phyloP scores from a whole-genome alignment of 92 coral and sea anemone species.

The Phenganax subtilis region DNA sequence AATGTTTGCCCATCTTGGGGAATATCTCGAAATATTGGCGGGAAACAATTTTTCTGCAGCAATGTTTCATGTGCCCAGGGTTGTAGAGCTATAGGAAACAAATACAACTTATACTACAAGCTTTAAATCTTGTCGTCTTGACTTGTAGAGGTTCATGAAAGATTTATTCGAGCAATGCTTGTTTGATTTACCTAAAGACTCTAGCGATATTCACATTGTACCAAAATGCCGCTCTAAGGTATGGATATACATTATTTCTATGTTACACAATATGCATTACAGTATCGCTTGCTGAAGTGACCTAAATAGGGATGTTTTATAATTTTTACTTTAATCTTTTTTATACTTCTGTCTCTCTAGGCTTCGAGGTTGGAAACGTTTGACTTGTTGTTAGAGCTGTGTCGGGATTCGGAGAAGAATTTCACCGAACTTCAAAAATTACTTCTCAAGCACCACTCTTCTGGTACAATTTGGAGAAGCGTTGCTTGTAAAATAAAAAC shows the following conservation, averaged over 20 bases:
- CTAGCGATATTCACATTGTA: slow-evolving; percentile 60
- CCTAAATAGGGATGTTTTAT: neutral
- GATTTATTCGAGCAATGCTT: slow-evolving; percentile 76
- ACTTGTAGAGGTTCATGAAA: slow-evolving; percentile 61
- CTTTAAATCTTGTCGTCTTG: too few relatives aligned
- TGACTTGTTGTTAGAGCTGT: slow-evolving; percentile 85
- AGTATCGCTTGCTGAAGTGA: too few relatives aligned
- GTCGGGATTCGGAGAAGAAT: slow-evolving; percentile 72
- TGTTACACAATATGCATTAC: too few relatives aligned
- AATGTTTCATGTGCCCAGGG: too few relatives aligned
- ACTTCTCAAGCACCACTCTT: slow-evolving; percentile 73
- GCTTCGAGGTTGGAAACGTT: slow-evolving; percentile 80
- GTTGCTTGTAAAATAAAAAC: neutral
- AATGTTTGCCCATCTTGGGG: too few relatives aligned
- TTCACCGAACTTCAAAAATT: slow-evolving; percentile 85
- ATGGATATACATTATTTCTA: neutral
- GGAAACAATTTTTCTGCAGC: too few relatives aligned
- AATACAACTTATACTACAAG: too few relatives aligned
- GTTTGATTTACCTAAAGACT: slow-evolving; percentile 81
- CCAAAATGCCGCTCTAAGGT: slow-evolving; percentile 92
- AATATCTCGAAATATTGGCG: too few relatives aligned
- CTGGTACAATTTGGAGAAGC: slow-evolving; percentile 54
- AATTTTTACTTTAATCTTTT: neutral
- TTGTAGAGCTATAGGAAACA: too few relatives aligned
- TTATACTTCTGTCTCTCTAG: slow-evolving; percentile 28